Evolutionary conservation across 2,797 vertebrate genomes (phyloP), one percentile per base, ranked within the genome.

Genomic region (Cheirogaleus major): DNA sequence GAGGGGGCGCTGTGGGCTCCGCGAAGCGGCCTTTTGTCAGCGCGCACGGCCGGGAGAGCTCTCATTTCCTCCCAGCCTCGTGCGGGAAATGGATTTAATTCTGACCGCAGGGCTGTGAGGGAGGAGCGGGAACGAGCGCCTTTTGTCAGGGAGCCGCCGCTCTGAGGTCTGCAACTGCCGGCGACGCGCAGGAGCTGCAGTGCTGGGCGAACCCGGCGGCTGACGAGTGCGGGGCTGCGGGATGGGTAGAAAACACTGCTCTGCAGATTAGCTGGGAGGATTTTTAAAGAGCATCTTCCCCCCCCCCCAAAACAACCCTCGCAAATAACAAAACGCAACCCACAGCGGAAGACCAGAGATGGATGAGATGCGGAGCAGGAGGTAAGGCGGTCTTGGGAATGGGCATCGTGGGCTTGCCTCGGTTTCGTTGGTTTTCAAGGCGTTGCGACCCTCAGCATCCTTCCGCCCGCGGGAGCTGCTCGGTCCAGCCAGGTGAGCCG

Each of bases 11-110:
- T 96, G 95, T 89, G 78, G 83, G 63, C 91, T 1, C 93, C 30
- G 86, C 83, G 59, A 27, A 48, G 88, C 94, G 70, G 96, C 96
- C 97, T 97, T 98, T 98, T 98, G 98, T 98, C 97, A 95, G 87
- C 72, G 78, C 85, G 76, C 92, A 43, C 30, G 18, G 94, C 89
- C 35, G 22, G 17, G 79, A 55, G 92, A 76, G 52, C 96, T 83
- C 93, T 63, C 97, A 76, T 95, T 96, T 93, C 97, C 92, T 96
- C 79, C 67, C 90, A 76, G 91, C 83, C 93, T 88, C 35, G 87
- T 90, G 97, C 93, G 88, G 95, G 96, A 93, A 87, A 96, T 93
- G 93, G 93, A 90, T 95, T 97, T 96, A 38, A 95, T 96, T 95
- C 94, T 94, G 93, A 61, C 61, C 7, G 79, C 67, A 20, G 91